A percentile compares a stretch with the other conserved stretches of the same genome.
phyloP scores from a whole-genome alignment of 2,797 vertebrate genomes.

The Syngnathus rostellatus region DNA sequence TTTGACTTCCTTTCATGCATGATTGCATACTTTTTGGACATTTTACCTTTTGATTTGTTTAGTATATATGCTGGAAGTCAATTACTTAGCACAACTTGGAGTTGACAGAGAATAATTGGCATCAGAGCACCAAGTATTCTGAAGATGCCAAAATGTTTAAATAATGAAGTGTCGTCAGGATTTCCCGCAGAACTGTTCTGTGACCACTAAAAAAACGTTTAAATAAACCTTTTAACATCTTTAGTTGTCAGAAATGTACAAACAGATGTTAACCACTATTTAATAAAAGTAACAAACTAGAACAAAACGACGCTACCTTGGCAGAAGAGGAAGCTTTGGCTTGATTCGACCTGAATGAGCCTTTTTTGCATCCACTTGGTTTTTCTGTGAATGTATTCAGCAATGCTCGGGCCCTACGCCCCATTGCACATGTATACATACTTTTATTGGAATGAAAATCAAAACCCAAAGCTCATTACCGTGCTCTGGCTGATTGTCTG shows the following conservation, averaged over 20 bases:
- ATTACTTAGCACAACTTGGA: not conserved
- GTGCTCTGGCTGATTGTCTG: not conserved
- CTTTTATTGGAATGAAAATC: not conserved
- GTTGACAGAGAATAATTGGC: not conserved
- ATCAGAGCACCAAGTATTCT: not conserved
- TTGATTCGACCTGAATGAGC: not conserved
- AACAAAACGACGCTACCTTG: not conserved
- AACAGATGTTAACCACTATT: not conserved
- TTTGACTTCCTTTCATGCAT: not conserved
- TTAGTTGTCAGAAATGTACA: not conserved
- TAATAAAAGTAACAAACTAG: not conserved
- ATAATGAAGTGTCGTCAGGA: not conserved
- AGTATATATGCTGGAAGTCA: not conserved
- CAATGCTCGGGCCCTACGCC: not conserved
- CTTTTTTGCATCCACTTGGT: not conserved
- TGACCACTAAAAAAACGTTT: too few relatives aligned
- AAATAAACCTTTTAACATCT: too few relatives aligned
- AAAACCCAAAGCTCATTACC: constrained; percentile 22
- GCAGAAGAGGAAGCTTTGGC: not conserved
- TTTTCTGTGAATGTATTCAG: not conserved
- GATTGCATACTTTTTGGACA: not conserved
- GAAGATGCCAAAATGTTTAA: not conserved
- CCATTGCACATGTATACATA: not conserved
- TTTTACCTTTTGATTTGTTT: not conserved
- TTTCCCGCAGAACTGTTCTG: too few relatives aligned